Percentiles rank a stretch among this genome's conserved stretches.
phyloP scores from a whole-genome alignment of 2,888 invertebrate genomes.

The Cremastobaeus sp. region DNA sequence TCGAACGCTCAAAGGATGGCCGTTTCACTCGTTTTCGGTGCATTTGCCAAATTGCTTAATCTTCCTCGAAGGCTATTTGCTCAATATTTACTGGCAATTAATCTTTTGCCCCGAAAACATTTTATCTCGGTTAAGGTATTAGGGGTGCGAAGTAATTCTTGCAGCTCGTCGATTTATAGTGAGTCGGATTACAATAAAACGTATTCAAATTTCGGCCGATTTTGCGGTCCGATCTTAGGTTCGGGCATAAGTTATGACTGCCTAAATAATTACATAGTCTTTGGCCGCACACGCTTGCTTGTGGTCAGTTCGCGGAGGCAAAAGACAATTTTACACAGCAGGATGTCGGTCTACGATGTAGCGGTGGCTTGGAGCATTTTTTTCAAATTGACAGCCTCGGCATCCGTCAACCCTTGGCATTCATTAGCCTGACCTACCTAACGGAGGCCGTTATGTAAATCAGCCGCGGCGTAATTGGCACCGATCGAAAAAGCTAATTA shows the following conservation, averaged over 20 bases:
- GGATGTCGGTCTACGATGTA: constrained; percentile 69
- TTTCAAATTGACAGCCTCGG: constrained; percentile 76
- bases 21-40: no score
- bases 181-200: constrained; percentile 46
- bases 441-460: constrained; percentile 75
- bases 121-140: constrained; percentile 30
- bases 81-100: no score
- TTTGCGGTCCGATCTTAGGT: constrained; percentile 62
- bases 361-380: constrained; percentile 70
- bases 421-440: constrained; percentile 70
- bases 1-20: no score
- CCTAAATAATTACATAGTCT: constrained; percentile 77
- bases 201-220: constrained; percentile 43
- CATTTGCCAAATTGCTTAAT: no score
- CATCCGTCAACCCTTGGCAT: constrained; percentile 67
- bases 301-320: constrained; percentile 75
- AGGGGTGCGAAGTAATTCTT: constrained; percentile 60
- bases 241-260: constrained; percentile 74
- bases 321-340: constrained; percentile 79
- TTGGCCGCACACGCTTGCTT: constrained; percentile 65
- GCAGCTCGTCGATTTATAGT: constrained; percentile 61
- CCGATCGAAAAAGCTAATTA: constrained; percentile 76
- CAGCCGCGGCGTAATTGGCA: constrained; percentile 75
- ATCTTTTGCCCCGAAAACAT: no score
- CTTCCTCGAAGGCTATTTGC: no score